Evolutionary conservation across 2,888 invertebrate species (phyloP), one percentile per base, ranked within the genome.

Genomic region (Melieria omissa): DNA sequence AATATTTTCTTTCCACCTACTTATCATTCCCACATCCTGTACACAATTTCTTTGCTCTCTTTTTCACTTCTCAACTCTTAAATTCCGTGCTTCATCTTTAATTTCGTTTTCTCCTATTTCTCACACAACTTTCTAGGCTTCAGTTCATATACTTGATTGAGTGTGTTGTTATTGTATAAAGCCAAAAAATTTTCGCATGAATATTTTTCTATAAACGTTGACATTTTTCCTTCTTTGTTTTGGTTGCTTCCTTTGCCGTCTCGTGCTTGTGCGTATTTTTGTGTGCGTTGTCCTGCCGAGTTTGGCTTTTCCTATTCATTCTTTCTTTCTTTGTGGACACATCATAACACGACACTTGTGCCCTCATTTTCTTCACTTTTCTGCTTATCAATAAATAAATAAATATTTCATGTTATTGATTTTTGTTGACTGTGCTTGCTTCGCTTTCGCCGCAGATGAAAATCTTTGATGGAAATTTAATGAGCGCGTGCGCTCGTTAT

Each of bases 391-490:
- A 67, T 67, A 67, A 67, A 67, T 67, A 67, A 67, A 67, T 65
- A 65, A 70, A 57, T 60, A 45, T 61, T 55, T 44, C 52, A 55
- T 55, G 29, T 69, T 69, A 69, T 69, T 63, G 69, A 69, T 63
- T 69, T 69, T 69, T 54, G 45, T 55, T 69, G 5, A 69, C 47
- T 42, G 9, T 61, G 10, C 41, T 42, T 1, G 10, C 2, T 9
- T 4, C 41, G 44, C 10, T 61, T 16, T 44, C 10, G 67, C 10
- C 8, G 42, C 6, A 67, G 52, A 60, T 67, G 16, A 52, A 61
- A 67, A 67, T 67, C 60, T 61, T 61, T 67, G 60, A 67, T 67
- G 42, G 49, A 60, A 67, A 67, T 67, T 60, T 67, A 67, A 67
- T 67, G 60, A 67, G 67, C 61, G 58, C 61, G 49, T 29, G 29